These are phyloP conservation scores for Gracilinanus agilis DNA, from an alignment of 2,113 vertebrate species.

Conservation along the genomic window DNA sequence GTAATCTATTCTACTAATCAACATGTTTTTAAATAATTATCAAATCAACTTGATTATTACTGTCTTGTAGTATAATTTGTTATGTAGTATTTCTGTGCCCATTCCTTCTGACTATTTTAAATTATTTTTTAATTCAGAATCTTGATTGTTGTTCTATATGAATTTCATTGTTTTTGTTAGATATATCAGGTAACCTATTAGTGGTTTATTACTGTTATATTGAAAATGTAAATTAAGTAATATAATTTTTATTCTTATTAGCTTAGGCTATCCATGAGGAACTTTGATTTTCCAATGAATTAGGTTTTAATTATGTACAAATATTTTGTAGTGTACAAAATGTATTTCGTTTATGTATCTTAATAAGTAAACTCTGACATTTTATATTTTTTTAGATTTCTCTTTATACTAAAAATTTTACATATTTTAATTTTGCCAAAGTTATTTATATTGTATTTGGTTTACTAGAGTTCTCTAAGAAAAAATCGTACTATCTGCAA, in stretches of 20 bases:
- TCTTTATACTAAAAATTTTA: no score
- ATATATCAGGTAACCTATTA: neutral
- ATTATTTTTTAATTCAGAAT: neutral
- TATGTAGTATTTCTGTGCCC: neutral
- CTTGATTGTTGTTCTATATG: neutral
- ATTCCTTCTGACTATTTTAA: neutral
- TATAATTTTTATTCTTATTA: neutral
- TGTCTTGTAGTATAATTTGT: neutral
- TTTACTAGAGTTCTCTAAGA: no score
- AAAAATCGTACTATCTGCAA: no score
- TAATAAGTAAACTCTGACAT: neutral
- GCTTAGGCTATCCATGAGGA: neutral
- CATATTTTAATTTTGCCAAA: no score
- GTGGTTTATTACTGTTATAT: neutral
- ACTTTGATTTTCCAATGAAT: neutral
- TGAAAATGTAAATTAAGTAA: neutral
- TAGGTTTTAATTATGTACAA: no score
- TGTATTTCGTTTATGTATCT: neutral
- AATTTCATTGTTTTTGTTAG: neutral
- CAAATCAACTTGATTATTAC: neutral
- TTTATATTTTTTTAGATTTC: neutral
- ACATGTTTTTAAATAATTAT: neutral
- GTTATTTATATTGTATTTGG: no score
- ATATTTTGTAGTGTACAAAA: no score
- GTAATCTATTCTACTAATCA: neutral